These are phyloP conservation scores for Quiscalus mexicanus DNA, from an alignment of 2,113 vertebrate species.

Conservation along the genomic window DNA sequence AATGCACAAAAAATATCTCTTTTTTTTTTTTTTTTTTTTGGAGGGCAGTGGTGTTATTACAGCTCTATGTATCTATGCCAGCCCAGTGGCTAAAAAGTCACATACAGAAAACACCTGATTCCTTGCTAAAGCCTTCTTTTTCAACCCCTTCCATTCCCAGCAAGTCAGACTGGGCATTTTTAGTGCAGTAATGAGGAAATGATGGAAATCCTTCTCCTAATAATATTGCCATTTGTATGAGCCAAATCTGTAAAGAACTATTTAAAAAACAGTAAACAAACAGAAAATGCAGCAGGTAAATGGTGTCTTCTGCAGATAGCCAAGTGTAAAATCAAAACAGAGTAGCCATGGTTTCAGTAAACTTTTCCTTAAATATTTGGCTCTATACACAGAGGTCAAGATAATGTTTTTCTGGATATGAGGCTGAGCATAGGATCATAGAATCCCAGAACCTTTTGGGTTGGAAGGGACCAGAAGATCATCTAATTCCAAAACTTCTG, in stretches of 20 bases:
- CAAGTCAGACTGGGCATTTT: background rate
- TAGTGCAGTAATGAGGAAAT: background rate
- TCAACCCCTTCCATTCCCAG: background rate
- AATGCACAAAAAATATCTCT: background rate
- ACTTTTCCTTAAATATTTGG: background rate
- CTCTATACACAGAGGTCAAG: background rate
- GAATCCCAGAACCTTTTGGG: accelerated
- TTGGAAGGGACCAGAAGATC: background rate
- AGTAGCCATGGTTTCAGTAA: background rate
- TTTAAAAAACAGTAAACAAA: background rate
- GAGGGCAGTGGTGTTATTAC: accelerated
- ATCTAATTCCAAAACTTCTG: background rate
- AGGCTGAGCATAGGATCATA: background rate
- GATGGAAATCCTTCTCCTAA: background rate
- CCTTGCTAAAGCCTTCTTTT: background rate
- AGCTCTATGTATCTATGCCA: background rate
- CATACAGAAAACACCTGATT: background rate
- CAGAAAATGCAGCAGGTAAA: background rate
- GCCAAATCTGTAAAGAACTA: background rate
- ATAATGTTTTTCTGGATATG: background rate
- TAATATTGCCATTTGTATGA: background rate
- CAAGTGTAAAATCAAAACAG: background rate
- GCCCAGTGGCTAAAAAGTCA: background rate
- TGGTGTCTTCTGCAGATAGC: background rate
- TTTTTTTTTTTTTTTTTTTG: background rate